phyloP scores from a whole-genome alignment of 2,888 invertebrate genomes.

The Thysanoteuthis rhombus region DNA sequence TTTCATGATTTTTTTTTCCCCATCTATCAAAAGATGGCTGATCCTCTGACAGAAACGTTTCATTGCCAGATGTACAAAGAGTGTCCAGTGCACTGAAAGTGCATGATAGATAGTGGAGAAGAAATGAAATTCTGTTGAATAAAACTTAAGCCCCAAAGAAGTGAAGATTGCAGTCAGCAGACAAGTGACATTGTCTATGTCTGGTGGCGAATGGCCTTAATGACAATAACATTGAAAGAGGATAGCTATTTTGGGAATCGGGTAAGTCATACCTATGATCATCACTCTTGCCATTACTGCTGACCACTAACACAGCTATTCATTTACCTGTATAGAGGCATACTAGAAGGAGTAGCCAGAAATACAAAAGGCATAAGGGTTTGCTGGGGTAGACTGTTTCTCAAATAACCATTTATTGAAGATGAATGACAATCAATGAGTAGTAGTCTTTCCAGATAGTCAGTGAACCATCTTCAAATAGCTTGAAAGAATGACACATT shows the following conservation, averaged over 20 bases:
- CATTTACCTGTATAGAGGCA: neutral
- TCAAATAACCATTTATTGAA: neutral
- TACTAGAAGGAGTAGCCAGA: neutral
- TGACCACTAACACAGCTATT: neutral
- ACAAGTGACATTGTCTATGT: neutral
- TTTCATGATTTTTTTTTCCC: slow-evolving; percentile 15
- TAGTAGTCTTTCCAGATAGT: neutral
- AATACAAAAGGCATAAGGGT: neutral
- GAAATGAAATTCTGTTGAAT: neutral
- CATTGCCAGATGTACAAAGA: slow-evolving; percentile 14
- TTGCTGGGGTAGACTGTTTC: neutral
- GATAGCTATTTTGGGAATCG: neutral
- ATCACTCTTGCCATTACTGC: neutral
- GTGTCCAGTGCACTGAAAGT: neutral
- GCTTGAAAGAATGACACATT: neutral
- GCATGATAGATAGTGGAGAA: neutral
- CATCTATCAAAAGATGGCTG: slow-evolving; percentile 12
- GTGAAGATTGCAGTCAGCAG: neutral
- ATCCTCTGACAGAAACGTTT: slow-evolving; percentile 18
- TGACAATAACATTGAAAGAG: neutral
- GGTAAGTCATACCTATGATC: neutral
- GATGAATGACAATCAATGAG: neutral
- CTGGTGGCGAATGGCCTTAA: neutral
- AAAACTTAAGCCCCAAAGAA: neutral
- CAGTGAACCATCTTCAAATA: neutral